phyloP scores from a whole-genome alignment of 2,797 vertebrate genomes.

The Gobionotothen gibberifrons region DNA sequence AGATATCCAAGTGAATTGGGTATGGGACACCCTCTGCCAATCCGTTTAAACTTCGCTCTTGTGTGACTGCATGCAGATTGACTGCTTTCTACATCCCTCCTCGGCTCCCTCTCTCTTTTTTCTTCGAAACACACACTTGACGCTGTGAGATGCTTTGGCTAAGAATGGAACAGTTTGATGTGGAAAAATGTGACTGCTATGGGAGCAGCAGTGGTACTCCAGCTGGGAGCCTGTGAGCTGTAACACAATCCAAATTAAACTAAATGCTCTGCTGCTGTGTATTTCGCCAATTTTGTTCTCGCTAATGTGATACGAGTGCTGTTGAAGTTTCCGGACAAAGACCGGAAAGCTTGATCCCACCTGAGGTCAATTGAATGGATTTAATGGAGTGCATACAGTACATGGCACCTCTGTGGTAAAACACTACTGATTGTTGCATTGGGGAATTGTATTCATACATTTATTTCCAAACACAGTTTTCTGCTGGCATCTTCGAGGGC shows the following conservation, averaged over 20 bases:
- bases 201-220: conserved; percentile 53
- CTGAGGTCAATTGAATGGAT: conserved; percentile 50
- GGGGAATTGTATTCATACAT: conserved; percentile 5
- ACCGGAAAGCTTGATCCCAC: conserved; percentile 50
- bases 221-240: conserved; percentile 59
- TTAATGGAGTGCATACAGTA: conserved; percentile 30
- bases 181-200: conserved; percentile 54
- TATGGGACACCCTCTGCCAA: conserved; percentile 63
- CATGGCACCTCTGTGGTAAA: conserved; percentile 23
- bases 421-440: conserved; percentile 1
- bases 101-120: conserved; percentile 33
- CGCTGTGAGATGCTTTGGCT: conserved; percentile 48
- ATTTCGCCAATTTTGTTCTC: conserved; percentile 48
- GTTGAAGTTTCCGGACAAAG: conserved; percentile 58
- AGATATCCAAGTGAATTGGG: conserved; percentile 43
- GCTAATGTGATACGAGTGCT: conserved; percentile 62
- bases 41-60: conserved; percentile 68
- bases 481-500: conserved; percentile 9
- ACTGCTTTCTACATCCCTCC: conserved; percentile 45
- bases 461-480: conserved; percentile 15
- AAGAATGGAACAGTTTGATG: conserved; percentile 59
- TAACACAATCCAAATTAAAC: conserved; percentile 63
- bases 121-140: conserved; percentile 43
- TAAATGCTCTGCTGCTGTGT: conserved; percentile 43
- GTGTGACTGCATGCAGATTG: conserved; percentile 66